Conservation (phyloP, 2,113 vertebrate species). For the Colistium nudipinnis region DNA sequence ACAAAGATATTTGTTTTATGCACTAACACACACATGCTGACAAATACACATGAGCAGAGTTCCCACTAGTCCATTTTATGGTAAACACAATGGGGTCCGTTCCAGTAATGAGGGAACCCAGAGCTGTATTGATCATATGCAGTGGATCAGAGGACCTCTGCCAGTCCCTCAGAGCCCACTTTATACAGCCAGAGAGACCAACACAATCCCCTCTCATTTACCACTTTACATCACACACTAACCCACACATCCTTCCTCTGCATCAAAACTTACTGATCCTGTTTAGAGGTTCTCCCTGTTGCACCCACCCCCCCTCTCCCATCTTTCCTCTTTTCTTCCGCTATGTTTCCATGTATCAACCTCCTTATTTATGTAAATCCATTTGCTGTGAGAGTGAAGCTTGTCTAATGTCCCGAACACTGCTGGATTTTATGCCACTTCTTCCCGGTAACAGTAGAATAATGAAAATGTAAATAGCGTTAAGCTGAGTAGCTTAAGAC, state of each 20-base stretch:
- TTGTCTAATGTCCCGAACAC: conserved; percentile 81
- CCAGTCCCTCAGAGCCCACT: conserved; percentile 74
- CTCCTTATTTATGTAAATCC: conserved; percentile 82
- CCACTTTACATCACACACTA: conserved; percentile 31
- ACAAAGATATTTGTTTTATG: conserved; percentile 23
- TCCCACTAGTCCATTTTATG: conserved; percentile 51
- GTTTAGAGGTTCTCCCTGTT: conserved; percentile 37
- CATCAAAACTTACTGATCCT: conserved; percentile 32
- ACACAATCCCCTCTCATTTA: conserved; percentile 60
- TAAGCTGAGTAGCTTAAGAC: conserved; percentile 79
- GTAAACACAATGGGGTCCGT: conserved; percentile 68
- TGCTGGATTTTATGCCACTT: conserved; percentile 79
- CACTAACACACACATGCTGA: conserved; percentile 11
- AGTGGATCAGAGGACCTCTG: conserved; percentile 74
- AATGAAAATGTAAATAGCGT: conserved; percentile 83
- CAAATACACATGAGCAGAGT: conserved; percentile 36
- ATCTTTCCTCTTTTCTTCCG: conserved; percentile 24
- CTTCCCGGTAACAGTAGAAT: conserved; percentile 77
- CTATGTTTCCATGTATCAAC: conserved; percentile 67
- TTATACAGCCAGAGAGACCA: conserved; percentile 57
- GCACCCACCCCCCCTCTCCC: background rate
- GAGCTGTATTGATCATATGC: conserved; percentile 74
- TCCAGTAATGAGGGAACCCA: conserved; percentile 72
- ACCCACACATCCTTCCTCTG: background rate
- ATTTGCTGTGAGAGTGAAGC: conserved; percentile 79